Percentiles rank a stretch among this genome's conserved stretches.
phyloP scores from a whole-genome alignment of 2,113 vertebrate species.

The Zosterops japonicus region DNA sequence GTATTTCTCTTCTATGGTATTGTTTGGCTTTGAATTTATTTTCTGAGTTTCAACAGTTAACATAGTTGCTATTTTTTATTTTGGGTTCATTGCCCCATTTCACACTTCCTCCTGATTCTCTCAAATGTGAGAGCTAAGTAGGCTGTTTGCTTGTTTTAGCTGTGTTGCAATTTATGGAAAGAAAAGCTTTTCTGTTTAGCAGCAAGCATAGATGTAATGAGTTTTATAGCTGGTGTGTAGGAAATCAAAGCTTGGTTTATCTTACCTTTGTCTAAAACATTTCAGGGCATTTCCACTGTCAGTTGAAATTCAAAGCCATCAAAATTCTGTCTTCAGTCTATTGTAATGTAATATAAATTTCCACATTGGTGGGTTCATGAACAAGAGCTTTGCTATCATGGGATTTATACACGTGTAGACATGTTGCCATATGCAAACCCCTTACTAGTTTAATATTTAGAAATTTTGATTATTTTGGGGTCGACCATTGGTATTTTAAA shows the following conservation, averaged over 20 bases:
- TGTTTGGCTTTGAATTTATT: not conserved
- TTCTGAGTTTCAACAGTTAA: not conserved
- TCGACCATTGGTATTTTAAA: not conserved
- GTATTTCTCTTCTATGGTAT: not conserved
- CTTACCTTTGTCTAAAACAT: not conserved
- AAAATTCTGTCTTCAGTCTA: not conserved
- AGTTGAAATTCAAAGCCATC: not conserved
- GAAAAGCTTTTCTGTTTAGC: not conserved
- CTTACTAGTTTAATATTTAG: not conserved
- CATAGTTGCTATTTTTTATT: not conserved
- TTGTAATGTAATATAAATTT: not conserved
- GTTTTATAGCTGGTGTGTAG: not conserved
- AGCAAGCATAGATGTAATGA: not conserved
- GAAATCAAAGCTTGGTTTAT: not conserved
- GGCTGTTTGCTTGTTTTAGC: not conserved
- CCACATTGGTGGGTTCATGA: not conserved
- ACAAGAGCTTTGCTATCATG: not conserved
- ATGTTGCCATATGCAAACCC: not conserved
- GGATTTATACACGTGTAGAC: not conserved
- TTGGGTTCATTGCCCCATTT: not conserved
- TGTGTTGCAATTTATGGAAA: not conserved
- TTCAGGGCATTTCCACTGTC: not conserved
- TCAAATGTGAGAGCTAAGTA: not conserved
- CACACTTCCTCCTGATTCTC: not conserved
- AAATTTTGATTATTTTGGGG: not conserved